Conservation (phyloP, 2,888 invertebrate species). For the Thysanoteuthis rhombus region DNA sequence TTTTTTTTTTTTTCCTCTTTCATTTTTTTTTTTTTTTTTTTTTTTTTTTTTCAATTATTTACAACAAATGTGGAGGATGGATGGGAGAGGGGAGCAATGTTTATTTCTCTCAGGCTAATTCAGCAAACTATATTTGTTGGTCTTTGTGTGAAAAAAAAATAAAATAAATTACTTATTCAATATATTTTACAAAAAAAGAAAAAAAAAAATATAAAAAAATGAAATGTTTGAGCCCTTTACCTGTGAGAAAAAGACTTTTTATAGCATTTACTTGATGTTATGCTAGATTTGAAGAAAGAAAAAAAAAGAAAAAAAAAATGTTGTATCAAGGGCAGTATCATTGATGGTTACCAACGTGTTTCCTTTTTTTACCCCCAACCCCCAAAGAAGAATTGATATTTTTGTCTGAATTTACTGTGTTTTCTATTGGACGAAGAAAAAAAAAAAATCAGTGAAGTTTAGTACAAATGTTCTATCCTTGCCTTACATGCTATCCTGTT, state of each 20-base stretch:
- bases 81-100: neutral
- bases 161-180: neutral
- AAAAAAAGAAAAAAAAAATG: too few species aligned
- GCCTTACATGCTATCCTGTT: neutral
- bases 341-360: neutral
- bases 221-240: neutral
- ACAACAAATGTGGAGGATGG: neutral
- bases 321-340: neutral
- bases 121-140: neutral
- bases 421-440: neutral
- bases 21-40: neutral
- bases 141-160: neutral
- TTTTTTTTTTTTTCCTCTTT: too few species aligned
- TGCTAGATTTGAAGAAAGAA: neutral
- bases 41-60: too few species aligned
- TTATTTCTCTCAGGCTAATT: neutral
- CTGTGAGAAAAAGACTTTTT: neutral
- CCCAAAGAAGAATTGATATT: neutral
- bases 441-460: neutral
- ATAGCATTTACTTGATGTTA: neutral
- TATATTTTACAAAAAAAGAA: neutral
- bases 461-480: neutral
- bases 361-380: neutral
- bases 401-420: conserved; percentile 12
- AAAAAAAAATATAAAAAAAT: neutral